A percentile compares a stretch with the other conserved stretches of the same genome.
These are phyloP conservation scores for Drosophila sucinea DNA, from an alignment of 1,140 invertebrate species.

Conservation along the genomic window DNA sequence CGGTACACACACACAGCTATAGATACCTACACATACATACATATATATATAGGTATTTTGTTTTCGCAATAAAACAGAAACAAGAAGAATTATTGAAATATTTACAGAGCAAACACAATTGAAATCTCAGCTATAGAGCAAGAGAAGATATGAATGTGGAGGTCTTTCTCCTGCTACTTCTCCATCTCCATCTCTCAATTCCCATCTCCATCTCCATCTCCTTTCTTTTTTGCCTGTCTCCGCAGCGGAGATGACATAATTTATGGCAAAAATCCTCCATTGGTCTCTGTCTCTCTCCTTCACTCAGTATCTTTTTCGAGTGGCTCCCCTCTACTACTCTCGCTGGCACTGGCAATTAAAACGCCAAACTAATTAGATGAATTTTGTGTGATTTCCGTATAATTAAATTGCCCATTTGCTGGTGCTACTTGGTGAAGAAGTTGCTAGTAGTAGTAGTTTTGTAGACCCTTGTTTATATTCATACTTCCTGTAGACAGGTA, in stretches of 20 bases:
- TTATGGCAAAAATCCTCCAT: constrained; percentile 44
- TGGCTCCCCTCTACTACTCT: constrained; percentile 28
- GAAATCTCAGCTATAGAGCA: constrained; percentile 25
- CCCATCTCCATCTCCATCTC: background rate
- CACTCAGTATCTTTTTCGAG: constrained; percentile 33
- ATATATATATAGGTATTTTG: constrained; percentile 29
- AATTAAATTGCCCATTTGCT: constrained; percentile 76
- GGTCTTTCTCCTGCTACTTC: background rate
- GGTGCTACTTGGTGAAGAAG: constrained; percentile 36
- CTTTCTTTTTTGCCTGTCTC: background rate
- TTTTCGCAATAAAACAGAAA: constrained; percentile 50
- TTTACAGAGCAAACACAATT: constrained; percentile 51
- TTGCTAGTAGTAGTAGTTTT: constrained; percentile 5
- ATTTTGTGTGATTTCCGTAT: constrained; percentile 79
- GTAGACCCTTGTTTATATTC: constrained; percentile 13
- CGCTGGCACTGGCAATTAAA: constrained; percentile 61
- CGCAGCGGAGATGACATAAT: constrained; percentile 55
- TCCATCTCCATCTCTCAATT: constrained; percentile 6
- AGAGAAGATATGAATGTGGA: background rate
- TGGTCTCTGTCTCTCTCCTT: background rate
- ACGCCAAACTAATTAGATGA: constrained; percentile 79
- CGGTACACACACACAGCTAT: background rate
- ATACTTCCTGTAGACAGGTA: constrained; percentile 9
- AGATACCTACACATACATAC: constrained; percentile 1
- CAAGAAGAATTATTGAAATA: constrained; percentile 60